These are phyloP conservation scores for Mnemiopsis leidyi DNA, from an alignment of 37 sponge, comb jelly and placozoan genomes.

Conservation along the genomic window DNA sequence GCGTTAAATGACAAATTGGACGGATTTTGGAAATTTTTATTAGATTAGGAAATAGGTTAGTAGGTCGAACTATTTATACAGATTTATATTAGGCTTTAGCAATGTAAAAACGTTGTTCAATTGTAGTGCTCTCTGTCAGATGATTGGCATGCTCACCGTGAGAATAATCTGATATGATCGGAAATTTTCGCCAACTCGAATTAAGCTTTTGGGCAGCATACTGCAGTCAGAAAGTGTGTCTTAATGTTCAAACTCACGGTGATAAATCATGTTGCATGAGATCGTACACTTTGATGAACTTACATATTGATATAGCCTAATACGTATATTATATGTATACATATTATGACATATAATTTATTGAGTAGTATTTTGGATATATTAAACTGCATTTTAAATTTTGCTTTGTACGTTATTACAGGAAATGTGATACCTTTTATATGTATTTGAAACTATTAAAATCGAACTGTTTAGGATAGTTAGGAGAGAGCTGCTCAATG, in stretches of 20 bases:
- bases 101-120: too few species aligned
- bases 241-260: too few species aligned
- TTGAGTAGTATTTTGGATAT: background rate
- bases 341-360: background rate
- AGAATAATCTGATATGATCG: too few species aligned
- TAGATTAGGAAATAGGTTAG: constrained; percentile 42
- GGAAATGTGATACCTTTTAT: background rate
- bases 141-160: too few species aligned
- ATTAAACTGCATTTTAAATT: constrained; percentile 45
- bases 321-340: background rate
- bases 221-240: too few species aligned
- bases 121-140: too few species aligned
- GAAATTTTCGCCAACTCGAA: too few species aligned
- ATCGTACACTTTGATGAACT: too few species aligned
- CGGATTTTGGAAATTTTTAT: constrained; percentile 42
- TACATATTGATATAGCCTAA: too few species aligned
- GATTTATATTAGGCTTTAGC: too few species aligned
- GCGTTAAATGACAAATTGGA: constrained; percentile 41
- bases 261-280: too few species aligned
- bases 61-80: background rate
- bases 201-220: too few species aligned
- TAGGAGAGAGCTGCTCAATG: background rate
- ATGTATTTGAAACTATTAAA: background rate
- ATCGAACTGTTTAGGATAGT: background rate
- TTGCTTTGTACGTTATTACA: constrained; percentile 3